These are phyloP conservation scores for Gymnocypris eckloni DNA, from an alignment of 2,797 vertebrate species.

Conservation along the genomic window DNA sequence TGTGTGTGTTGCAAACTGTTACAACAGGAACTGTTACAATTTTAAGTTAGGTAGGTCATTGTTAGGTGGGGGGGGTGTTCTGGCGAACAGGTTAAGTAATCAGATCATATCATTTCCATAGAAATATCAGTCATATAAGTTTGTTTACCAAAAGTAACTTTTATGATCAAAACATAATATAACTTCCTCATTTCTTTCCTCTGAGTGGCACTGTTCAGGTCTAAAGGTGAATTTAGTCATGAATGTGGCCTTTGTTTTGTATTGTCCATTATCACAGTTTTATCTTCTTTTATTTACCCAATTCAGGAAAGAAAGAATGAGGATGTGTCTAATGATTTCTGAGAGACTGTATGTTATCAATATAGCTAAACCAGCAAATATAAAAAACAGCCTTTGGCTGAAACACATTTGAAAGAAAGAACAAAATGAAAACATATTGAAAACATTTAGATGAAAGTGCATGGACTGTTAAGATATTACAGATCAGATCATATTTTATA, in stretches of 20 bases:
- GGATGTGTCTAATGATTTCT: background rate
- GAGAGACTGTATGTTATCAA: background rate
- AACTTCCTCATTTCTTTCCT: constrained; percentile 26
- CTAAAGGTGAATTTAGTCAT: background rate
- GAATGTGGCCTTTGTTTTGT: background rate
- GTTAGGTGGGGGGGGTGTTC: too few relatives aligned
- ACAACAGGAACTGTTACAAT: too few relatives aligned
- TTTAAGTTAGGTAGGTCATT: too few relatives aligned
- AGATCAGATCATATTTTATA: background rate
- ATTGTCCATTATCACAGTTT: background rate
- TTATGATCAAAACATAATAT: background rate
- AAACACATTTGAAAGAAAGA: background rate
- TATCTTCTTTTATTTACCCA: background rate
- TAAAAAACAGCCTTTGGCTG: background rate
- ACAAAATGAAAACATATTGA: background rate
- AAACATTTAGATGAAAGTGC: background rate
- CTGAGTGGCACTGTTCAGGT: background rate
- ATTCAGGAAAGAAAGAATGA: background rate
- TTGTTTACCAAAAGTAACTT: background rate
- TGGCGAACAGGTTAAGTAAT: background rate
- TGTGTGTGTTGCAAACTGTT: too few relatives aligned
- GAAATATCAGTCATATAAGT: background rate
- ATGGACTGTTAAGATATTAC: background rate
- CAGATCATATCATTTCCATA: background rate
- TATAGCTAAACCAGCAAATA: background rate